Evolutionary conservation across 2,888 invertebrate genomes (phyloP), one percentile per base, ranked within the genome.

Genomic region (Diarsia mendica): DNA sequence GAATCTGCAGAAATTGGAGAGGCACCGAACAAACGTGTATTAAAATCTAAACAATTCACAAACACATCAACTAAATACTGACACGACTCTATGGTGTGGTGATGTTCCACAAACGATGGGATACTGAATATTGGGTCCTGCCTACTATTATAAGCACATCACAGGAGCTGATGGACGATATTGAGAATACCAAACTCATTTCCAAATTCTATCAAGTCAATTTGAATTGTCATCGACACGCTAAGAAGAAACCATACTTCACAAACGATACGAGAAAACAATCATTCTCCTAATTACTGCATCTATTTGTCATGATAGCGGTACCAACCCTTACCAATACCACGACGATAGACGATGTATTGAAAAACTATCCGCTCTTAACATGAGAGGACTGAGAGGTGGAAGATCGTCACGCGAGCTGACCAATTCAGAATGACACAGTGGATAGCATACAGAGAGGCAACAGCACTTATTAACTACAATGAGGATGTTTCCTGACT

Each of bases 391-490:
- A 49, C n/a, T 53, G 78, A 71, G 67, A 65, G 61, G 74, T 39
- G 51, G 68, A n/a, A 39, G 55, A 33, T 44, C 44, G 79, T 67
- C 82, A 82, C 82, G 75, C 79, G 44, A 82, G 20, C 68, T 63
- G 51, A 48, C 58, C 65, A 33, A n/a, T 20, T n/a, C 44, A 53
- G 53, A 23, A 8, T 8, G 3, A 48, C 63, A 77, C 20, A 72
- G 80, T 61, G 9, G 13, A 44, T 2, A 18, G 0, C 49, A 46
- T 0, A 11, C 73, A 78, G 67, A 77, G 48, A 80, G 4, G n/a
- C 63, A 44, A 63, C n/a, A 11, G 39, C 39, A 44, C n/a, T 58
- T 1, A 28, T 58, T 9, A 58, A 23, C 58, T 15, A 58, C 23
- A 15, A n/a, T n/a, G n/a, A n/a, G n/a, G n/a, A n/a, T n/a, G n/a